These are phyloP conservation scores for Ruditapes philippinarum DNA, from an alignment of 1,140 invertebrate species.

Conservation along the genomic window DNA sequence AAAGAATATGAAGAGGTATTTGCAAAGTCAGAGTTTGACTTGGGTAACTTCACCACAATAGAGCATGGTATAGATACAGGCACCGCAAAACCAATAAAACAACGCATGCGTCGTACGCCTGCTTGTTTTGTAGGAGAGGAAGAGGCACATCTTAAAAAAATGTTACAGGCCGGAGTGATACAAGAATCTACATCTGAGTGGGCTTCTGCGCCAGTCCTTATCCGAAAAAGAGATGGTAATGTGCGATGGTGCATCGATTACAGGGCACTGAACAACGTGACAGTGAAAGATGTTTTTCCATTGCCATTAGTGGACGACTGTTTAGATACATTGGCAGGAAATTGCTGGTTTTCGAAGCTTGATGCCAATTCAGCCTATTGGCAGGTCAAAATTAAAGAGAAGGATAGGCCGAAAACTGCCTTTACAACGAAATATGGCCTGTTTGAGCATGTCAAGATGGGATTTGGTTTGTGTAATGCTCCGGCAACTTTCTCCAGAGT, in stretches of 20 bases:
- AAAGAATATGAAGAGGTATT: not conserved
- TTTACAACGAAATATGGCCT: slow-evolving; percentile 38
- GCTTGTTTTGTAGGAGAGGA: slow-evolving; percentile 17
- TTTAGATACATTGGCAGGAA: slow-evolving; percentile 4
- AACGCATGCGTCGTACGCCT: slow-evolving; percentile 12
- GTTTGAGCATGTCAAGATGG: slow-evolving; percentile 21
- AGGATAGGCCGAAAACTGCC: slow-evolving; percentile 36
- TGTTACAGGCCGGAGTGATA: not conserved
- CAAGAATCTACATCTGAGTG: slow-evolving; percentile 1
- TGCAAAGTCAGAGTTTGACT: not conserved
- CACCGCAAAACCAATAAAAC: not conserved
- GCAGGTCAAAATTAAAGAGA: slow-evolving; percentile 10
- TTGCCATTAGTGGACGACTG: slow-evolving; percentile 87
- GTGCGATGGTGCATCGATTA: not conserved
- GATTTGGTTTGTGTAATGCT: not conserved
- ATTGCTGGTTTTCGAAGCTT: slow-evolving; percentile 14
- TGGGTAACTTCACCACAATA: slow-evolving; percentile 11
- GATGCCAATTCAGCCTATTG: slow-evolving; percentile 38
- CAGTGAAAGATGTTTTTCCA: slow-evolving; percentile 86
- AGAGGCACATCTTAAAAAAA: not conserved
- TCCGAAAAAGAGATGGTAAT: slow-evolving; percentile 1
- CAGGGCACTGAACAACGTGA: not conserved
- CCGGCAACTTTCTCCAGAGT: slow-evolving; percentile 15
- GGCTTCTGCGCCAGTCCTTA: slow-evolving; percentile 13
- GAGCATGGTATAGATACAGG: not conserved